These are phyloP conservation scores for Oplegnathus fasciatus DNA, from an alignment of 2,113 vertebrate genomes.

Conservation along the genomic window DNA sequence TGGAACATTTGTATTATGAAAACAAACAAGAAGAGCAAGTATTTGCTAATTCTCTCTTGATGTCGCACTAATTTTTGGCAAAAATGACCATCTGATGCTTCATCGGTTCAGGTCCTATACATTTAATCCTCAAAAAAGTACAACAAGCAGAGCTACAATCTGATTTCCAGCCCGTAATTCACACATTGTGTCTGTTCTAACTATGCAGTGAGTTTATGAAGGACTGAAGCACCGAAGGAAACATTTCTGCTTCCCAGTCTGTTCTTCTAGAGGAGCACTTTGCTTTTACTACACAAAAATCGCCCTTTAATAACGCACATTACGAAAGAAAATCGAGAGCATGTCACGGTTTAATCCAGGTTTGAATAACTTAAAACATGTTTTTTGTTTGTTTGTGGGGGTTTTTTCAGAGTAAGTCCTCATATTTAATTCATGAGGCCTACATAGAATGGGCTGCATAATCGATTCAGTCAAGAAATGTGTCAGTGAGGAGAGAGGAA, in stretches of 20 bases:
- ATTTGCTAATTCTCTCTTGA: background rate
- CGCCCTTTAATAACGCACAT: background rate
- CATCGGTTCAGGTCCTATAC: background rate
- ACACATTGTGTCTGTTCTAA: no score
- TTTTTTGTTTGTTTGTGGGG: background rate
- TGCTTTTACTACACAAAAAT: background rate
- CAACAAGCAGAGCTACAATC: no score
- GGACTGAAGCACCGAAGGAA: no score
- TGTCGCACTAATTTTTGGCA: background rate
- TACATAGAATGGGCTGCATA: constrained; percentile 44
- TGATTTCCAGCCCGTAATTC: no score
- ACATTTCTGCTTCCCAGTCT: background rate
- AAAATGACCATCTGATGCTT: background rate
- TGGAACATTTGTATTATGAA: background rate
- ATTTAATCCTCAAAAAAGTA: background rate
- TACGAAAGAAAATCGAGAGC: background rate
- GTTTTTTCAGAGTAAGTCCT: constrained; percentile 7
- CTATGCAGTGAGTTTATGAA: background rate
- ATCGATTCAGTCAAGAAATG: constrained; percentile 51
- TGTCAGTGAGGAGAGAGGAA: constrained; percentile 28
- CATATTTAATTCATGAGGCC: constrained; percentile 60
- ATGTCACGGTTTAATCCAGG: background rate
- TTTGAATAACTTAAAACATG: background rate
- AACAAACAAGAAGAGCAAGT: background rate
- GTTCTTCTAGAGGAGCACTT: background rate